phyloP scores from a whole-genome alignment of 2,888 invertebrate genomes.

The Drosophila tripunctata region DNA sequence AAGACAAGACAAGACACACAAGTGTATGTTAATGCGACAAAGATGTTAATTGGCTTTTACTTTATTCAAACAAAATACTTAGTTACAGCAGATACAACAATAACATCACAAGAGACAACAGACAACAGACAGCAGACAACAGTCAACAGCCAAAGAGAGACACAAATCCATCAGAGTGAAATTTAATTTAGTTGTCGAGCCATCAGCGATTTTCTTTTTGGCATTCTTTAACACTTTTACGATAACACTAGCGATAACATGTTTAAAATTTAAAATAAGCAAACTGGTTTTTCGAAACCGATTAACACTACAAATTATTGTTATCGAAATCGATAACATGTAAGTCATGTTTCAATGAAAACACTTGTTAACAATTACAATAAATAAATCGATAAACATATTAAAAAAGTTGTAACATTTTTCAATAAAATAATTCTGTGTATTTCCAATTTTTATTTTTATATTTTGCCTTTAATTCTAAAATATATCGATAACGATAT shows the following conservation, averaged over 20 bases:
- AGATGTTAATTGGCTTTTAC: constrained; percentile 79
- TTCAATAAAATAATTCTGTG: too few species aligned
- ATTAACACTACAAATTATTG: too few species aligned
- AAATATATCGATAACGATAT: too few species aligned
- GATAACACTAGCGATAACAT: not conserved
- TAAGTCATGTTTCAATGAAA: too few species aligned
- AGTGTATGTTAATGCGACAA: constrained; percentile 70
- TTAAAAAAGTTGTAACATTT: too few species aligned
- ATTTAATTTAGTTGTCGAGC: constrained; percentile 62
- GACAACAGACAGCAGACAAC: constrained; percentile 2
- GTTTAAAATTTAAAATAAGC: not conserved
- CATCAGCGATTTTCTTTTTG: constrained; percentile 24
- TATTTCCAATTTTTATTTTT: too few species aligned
- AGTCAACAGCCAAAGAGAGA: constrained; percentile 13
- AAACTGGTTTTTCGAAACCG: too few species aligned
- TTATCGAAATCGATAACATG: too few species aligned
- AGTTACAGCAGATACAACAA: constrained; percentile 50
- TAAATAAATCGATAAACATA: too few species aligned
- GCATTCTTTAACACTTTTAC: constrained; percentile 14
- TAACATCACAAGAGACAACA: constrained; percentile 12
- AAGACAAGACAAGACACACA: not conserved
- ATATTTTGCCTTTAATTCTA: too few species aligned
- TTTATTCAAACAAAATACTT: constrained; percentile 71
- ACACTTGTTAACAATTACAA: too few species aligned
- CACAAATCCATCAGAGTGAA: constrained; percentile 64